These are phyloP conservation scores for Fringilla coelebs DNA, from an alignment of 2,797 vertebrate genomes.

Conservation along the genomic window DNA sequence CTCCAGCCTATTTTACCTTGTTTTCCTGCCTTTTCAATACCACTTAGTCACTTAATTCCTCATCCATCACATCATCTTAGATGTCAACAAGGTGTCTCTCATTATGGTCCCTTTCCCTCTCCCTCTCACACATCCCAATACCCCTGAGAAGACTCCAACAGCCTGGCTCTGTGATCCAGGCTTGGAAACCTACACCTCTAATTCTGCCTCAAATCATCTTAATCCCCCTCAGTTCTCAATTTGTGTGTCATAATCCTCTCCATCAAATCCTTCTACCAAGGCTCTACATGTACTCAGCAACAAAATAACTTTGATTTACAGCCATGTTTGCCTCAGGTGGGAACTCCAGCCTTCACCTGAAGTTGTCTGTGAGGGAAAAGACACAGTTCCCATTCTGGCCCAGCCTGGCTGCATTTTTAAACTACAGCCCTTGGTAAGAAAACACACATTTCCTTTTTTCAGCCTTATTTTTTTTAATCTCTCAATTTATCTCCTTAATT, in stretches of 20 bases:
- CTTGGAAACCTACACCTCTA: neutral
- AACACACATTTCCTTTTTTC: neutral
- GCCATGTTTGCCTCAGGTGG: neutral
- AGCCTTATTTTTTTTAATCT: neutral
- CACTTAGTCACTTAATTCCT: conserved; percentile 15
- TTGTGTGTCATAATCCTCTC: neutral
- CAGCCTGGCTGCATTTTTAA: neutral
- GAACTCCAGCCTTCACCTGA: neutral
- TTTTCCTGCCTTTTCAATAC: neutral
- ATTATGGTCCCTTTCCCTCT: neutral
- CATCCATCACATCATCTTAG: neutral
- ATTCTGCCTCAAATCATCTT: neutral
- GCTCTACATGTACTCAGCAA: neutral
- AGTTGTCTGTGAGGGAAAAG: neutral
- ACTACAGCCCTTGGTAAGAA: neutral
- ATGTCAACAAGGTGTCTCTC: neutral
- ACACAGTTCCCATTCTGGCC: neutral
- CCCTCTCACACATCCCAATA: neutral
- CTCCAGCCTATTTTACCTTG: neutral
- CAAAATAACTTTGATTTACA: neutral
- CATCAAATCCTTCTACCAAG: neutral
- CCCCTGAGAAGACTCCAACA: neutral
- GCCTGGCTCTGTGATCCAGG: neutral
- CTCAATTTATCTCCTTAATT: neutral
- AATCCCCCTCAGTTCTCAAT: neutral